A percentile compares a stretch with the other conserved stretches of the same genome.
Evolutionary conservation across 2,797 vertebrate genomes (phyloP).

Genomic region (Anabacerthia variegaticeps): DNA sequence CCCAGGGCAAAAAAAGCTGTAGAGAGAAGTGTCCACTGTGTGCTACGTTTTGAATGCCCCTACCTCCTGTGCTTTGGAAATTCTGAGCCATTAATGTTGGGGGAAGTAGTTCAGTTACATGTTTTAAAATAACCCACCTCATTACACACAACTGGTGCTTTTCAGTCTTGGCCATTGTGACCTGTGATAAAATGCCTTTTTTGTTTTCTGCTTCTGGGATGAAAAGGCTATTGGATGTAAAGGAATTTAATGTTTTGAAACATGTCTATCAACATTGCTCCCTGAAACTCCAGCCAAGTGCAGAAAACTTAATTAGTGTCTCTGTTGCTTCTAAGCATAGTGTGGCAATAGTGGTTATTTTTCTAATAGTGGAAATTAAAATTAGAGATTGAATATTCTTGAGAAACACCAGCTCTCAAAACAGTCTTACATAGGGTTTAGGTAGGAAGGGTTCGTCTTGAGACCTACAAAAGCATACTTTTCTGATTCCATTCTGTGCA

Average conservation of each 20-base stretch:
- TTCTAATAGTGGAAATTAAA: background rate
- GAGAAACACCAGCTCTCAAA: background rate
- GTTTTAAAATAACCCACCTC: background rate
- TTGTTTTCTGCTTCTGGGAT: background rate
- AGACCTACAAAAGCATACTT: rapidly evolving
- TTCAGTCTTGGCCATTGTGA: background rate
- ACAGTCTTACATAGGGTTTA: background rate
- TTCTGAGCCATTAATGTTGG: background rate
- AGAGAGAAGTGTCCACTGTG: background rate
- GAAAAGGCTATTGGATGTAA: background rate
- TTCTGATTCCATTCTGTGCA: background rate
- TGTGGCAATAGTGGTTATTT: background rate
- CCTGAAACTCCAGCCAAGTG: background rate
- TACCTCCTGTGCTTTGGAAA: background rate
- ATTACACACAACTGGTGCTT: background rate
- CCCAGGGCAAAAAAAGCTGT: rapidly evolving
- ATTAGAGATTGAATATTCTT: background rate
- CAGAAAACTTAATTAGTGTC: background rate
- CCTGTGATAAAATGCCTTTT: background rate
- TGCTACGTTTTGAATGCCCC: background rate
- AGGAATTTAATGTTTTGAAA: background rate
- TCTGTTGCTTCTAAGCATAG: background rate
- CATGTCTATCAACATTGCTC: background rate
- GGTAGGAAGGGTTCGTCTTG: background rate
- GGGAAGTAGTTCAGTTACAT: background rate